These are phyloP conservation scores for Chironex yamaguchii DNA, from an alignment of 30 jellyfish, hydroid and myxozoan genomes.

Conservation along the genomic window DNA sequence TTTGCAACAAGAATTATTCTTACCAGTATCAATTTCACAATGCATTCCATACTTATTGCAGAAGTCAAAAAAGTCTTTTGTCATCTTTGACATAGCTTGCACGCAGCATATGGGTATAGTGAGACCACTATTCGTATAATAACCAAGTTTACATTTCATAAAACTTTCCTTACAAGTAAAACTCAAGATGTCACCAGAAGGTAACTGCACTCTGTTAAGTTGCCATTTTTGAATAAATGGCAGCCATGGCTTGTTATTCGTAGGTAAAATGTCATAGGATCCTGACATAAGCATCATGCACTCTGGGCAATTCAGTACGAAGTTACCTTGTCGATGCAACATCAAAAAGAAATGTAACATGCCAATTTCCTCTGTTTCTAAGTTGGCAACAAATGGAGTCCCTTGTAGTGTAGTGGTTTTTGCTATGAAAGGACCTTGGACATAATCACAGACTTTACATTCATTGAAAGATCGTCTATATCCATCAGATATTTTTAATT, in stretches of 20 bases:
- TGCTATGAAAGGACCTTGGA: background rate
- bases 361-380: background rate
- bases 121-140: background rate
- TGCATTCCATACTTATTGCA: background rate
- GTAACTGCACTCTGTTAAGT: background rate
- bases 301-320: background rate
- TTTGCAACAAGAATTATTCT: too few species aligned
- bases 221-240: background rate
- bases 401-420: background rate
- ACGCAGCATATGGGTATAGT: background rate
- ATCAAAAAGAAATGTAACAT: too few species aligned
- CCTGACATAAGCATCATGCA: background rate
- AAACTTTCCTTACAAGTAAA: background rate
- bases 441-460: background rate
- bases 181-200: background rate
- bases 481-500: background rate
- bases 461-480: background rate
- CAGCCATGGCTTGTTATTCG: background rate
- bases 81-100: background rate
- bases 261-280: background rate
- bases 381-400: background rate
- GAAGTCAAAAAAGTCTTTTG: background rate
- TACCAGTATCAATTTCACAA: background rate
- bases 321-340: background rate
- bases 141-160: background rate